Evolutionary conservation across 2,113 vertebrate species (phyloP).

Genomic region (Hyperopisus bebe): DNA sequence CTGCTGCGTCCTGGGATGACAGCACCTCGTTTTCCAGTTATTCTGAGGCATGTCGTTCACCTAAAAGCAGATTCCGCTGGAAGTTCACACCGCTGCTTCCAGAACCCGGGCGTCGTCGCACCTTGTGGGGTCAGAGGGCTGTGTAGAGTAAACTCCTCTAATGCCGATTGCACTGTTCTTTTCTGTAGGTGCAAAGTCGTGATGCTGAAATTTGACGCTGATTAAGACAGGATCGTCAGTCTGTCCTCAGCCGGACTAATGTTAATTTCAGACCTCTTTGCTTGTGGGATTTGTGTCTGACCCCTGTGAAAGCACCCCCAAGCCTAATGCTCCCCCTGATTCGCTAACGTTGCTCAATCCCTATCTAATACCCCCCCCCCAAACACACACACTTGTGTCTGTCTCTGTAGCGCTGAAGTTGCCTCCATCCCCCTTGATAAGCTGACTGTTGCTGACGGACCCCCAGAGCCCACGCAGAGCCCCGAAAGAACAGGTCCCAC

Average conservation of each 20-base stretch:
- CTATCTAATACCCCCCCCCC: background rate
- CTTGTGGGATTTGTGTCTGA: background rate
- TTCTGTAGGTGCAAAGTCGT: background rate
- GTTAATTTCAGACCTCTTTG: background rate
- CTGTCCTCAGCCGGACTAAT: background rate
- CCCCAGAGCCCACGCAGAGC: background rate
- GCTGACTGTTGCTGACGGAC: constrained; percentile 43
- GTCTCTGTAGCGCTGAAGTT: constrained; percentile 33
- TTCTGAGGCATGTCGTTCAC: background rate
- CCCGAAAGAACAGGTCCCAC: constrained; percentile 19
- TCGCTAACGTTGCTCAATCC: background rate
- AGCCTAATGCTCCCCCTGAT: background rate
- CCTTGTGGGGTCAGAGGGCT: background rate
- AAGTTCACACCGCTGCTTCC: background rate
- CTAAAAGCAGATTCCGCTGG: background rate
- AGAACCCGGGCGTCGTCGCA: background rate
- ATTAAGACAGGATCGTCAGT: background rate
- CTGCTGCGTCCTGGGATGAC: background rate
- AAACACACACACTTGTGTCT: background rate
- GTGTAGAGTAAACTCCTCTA: background rate
- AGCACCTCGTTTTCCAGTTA: background rate
- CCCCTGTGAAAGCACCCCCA: background rate
- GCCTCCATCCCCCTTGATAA: constrained; percentile 51
- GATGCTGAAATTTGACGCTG: background rate
- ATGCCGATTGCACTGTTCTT: background rate